Evolutionary conservation across 1,140 invertebrate genomes (phyloP), one percentile per base, ranked within the genome.

Genomic region (Drosophila ficusphila): DNA sequence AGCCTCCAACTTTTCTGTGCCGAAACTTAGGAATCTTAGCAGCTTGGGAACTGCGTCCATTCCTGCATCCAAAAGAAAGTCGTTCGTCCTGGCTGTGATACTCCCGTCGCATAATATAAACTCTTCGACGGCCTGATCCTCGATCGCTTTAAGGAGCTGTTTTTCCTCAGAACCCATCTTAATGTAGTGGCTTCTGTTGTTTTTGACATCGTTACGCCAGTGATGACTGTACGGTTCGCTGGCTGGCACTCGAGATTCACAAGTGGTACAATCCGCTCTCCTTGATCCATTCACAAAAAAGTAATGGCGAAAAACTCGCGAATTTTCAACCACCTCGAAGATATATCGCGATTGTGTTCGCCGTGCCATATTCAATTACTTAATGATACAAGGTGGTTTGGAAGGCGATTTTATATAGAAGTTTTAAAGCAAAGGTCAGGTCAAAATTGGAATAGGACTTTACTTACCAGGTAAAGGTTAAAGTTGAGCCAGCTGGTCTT

Each of bases 41-140:
- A 83, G 25, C 8, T 76, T 70, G 1, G 79, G 79, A 23, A 83
- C 60, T 3, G 79, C 79, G 6, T 85, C 58, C 19, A 62, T 79
- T n/a, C 79, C 79, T 0, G 79, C 75, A 5, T 85, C 71, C 18
- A 85, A 19, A 9, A 83, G 27, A 18, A 83, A 83, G 7, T 67
- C 75, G 14, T 60, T 71, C 0, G 79, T 79, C 11, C 79, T 77
- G 0, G 25, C 8, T 5, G 47, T 16, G 0, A 54, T 39, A 23
- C 71, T 85, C 6, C 68, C 79, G 41, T 83, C 79, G 52, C 76
- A 83, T 3, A 83, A 41, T n/a, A 83, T 25, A 25, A 85, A 83
- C 2, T 61, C 74, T n/a, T 85, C 76, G 12, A 85, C 29, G 0
- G 29, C 39, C 21, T 69, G 31, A 16, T 27, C 23, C 2, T 85